Percentiles rank a stretch among this genome's conserved stretches.
Evolutionary conservation across 2,888 invertebrate species (phyloP).

Genomic region (Mongoloraphidia duomilia): DNA sequence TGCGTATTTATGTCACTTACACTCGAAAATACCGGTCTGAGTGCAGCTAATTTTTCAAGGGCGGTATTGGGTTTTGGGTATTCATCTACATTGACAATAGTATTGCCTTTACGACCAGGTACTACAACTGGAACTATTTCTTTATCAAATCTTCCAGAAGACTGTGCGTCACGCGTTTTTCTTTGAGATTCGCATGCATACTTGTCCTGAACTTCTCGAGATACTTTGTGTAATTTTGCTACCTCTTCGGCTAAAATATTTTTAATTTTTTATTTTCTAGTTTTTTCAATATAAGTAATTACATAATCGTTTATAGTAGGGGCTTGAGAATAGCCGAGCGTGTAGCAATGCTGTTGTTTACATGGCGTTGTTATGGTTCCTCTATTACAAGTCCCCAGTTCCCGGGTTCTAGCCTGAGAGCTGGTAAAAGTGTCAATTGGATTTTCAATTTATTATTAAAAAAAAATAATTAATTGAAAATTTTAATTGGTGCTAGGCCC

Average conservation of each 20-base stretch:
- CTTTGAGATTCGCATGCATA: conserved; percentile 54
- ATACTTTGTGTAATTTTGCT: conserved; percentile 47
- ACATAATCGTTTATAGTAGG: too few relatives aligned
- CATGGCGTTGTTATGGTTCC: too few relatives aligned
- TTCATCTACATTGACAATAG: conserved; percentile 47
- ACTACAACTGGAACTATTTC: conserved; percentile 58
- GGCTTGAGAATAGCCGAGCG: too few relatives aligned
- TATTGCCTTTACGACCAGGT: conserved; percentile 29
- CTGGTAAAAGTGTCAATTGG: too few relatives aligned
- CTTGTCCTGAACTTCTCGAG: conserved; percentile 54
- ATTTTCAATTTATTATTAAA: too few relatives aligned
- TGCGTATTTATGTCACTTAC: conserved; percentile 16
- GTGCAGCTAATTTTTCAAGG: conserved; percentile 40
- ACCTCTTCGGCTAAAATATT: conserved; percentile 53
- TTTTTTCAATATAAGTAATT: too few relatives aligned
- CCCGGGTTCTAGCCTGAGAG: too few relatives aligned
- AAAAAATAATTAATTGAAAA: too few relatives aligned
- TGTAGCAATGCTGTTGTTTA: too few relatives aligned
- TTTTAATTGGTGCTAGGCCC: too few relatives aligned
- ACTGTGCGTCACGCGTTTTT: conserved; percentile 44
- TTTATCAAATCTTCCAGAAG: conserved; percentile 44
- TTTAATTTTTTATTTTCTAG: too few relatives aligned
- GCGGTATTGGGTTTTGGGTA: conserved; percentile 49
- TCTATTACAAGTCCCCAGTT: too few relatives aligned
- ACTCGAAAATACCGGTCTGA: conserved; percentile 48